phyloP scores from a whole-genome alignment of 2,797 vertebrate genomes.

The Pipistrellus pygmaeus region DNA sequence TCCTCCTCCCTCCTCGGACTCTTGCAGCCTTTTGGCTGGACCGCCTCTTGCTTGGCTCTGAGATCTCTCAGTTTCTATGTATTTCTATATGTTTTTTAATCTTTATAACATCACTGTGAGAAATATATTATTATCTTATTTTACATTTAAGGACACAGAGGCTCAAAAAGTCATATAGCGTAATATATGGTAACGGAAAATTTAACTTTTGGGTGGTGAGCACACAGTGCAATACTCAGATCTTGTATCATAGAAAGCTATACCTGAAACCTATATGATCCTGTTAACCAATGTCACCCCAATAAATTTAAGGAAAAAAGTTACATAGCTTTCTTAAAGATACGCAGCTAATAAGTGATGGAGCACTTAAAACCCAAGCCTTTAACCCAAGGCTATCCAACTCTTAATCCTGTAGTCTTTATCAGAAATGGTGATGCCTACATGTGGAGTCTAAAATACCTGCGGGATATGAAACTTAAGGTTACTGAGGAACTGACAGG shows the following conservation, averaged over 20 bases:
- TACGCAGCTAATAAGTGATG: background rate
- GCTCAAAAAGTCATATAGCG: background rate
- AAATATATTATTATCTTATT: constrained; percentile 27
- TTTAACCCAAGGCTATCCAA: background rate
- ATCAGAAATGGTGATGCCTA: background rate
- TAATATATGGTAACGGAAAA: background rate
- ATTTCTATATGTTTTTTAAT: constrained; percentile 20
- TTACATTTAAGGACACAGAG: constrained; percentile 13
- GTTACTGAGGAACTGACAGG: background rate
- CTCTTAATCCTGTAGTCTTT: background rate
- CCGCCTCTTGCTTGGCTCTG: background rate
- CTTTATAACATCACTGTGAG: background rate
- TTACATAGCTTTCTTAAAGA: background rate
- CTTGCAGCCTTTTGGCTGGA: background rate
- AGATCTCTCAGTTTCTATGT: background rate
- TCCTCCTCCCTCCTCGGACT: no score
- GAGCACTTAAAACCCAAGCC: background rate
- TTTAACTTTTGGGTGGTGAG: background rate
- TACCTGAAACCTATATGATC: background rate
- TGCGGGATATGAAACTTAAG: background rate
- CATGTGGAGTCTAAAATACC: background rate
- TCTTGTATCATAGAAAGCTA: background rate
- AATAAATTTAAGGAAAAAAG: background rate
- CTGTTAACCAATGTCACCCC: background rate
- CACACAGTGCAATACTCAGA: background rate